These are phyloP conservation scores for Hyposoter dolosus DNA, from an alignment of 2,888 invertebrate species.

Conservation along the genomic window DNA sequence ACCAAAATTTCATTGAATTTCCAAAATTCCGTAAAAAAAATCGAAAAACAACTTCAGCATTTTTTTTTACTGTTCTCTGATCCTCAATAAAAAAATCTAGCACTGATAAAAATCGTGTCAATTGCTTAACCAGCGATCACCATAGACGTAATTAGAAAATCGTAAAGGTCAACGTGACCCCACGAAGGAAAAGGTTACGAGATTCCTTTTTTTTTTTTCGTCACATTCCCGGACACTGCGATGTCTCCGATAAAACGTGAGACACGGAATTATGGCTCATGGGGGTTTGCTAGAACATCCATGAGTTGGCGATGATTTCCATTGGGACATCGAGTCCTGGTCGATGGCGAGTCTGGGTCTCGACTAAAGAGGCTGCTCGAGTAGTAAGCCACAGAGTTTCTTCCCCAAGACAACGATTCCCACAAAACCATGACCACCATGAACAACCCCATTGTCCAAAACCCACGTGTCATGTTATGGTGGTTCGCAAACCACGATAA, in stretches of 20 bases:
- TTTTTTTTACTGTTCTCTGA: neutral
- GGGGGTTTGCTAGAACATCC: neutral
- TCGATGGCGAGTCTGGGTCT: neutral
- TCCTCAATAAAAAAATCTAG: neutral
- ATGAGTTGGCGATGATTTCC: constrained; percentile 46
- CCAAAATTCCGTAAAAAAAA: neutral
- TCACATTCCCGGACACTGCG: neutral
- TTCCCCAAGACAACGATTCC: neutral
- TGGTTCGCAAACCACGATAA: constrained; percentile 6
- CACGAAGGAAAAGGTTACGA: neutral
- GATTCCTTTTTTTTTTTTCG: neutral
- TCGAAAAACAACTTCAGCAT: neutral
- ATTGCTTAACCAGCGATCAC: neutral
- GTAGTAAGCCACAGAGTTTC: neutral
- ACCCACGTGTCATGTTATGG: constrained; percentile 22
- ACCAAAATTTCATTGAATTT: too few species aligned
- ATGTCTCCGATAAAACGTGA: constrained; percentile 3
- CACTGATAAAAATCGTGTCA: neutral
- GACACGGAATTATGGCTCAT: neutral
- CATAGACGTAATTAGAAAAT: neutral
- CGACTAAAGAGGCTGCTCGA: neutral
- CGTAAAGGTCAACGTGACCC: neutral
- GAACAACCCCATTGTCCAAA: constrained; percentile 33
- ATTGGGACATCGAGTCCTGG: constrained; percentile 24
- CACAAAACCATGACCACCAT: neutral